Evolutionary conservation across 2,113 vertebrate genomes (phyloP), one percentile per base, ranked within the genome.

Genomic region (Siniperca knerii): DNA sequence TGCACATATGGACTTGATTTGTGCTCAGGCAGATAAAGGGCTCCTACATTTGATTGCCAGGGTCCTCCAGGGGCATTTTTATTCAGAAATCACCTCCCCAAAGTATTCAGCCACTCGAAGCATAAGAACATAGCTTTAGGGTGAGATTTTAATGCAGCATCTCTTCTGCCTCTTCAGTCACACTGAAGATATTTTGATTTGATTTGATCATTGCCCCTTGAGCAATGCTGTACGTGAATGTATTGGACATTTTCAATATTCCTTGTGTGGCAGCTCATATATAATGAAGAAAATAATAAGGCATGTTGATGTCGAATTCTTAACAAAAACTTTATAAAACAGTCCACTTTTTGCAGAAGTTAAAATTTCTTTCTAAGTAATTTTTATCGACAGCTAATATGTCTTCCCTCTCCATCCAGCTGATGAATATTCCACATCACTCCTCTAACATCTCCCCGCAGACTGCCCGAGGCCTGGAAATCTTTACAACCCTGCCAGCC

Each of bases 391-490:
- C 57, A 58, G 40, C 64, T 42, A 25, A 67, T 21, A 16, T 25
- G 6, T 71, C 35, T 21, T 68, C 64, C 23, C 7, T 57, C 73
- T 71, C 25, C 8, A 12, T 29, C 55, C 33, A n/a, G 61, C 16
- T 3, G 29, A 61, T 86, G 74, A 89, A 71, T 81, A 81, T 89
- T 86, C 84, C n/a, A 55, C 84, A 18, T 18, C 71, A 50, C 5
- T 29, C 81, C 33, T 60, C 77, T n/a, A 2, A 8, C 61, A 1
- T 29, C 25, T 83, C 80, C 70, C 62, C 5, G 5, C 81, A 54
- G 82, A 71, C 37, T 2, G 68, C 74, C 64, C 46, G 0, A 33
- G 80, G 67, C 67, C 54, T 83, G 46, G 55, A 81, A 60, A 42
- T 75, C 74, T 84, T 69, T 64, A 64, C 23, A 69, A 21, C 54